Percentiles rank a stretch among this genome's conserved stretches.
phyloP scores from a whole-genome alignment of 1,140 invertebrate species.

The Zaprionus ornatus region DNA sequence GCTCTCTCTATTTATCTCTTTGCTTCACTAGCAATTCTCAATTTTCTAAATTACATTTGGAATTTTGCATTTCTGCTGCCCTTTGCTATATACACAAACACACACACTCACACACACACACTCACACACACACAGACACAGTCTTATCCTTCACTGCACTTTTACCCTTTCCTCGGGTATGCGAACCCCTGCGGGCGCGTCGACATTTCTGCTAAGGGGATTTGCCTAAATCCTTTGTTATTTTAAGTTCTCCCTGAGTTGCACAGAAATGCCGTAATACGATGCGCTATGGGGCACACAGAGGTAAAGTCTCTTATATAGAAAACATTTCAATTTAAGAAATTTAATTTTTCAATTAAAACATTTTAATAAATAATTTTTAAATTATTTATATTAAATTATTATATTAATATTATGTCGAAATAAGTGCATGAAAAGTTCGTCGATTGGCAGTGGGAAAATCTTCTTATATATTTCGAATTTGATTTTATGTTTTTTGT shows the following conservation, averaged over 20 bases:
- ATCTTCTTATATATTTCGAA: constrained; percentile 2
- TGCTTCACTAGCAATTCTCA: constrained; percentile 43
- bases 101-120: neutral
- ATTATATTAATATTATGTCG: neutral
- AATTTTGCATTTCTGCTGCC: constrained; percentile 62
- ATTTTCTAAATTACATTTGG: constrained; percentile 77
- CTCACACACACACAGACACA: neutral
- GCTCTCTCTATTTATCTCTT: neutral
- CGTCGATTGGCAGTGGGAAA: neutral
- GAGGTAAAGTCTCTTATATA: too few relatives aligned
- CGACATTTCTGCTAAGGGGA: constrained; percentile 3
- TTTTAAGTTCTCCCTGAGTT: neutral
- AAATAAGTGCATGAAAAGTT: neutral
- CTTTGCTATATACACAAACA: constrained; percentile 6
- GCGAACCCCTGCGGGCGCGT: neutral
- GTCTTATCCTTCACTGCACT: neutral
- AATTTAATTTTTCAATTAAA: too few relatives aligned
- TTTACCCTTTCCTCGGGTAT: constrained; percentile 1
- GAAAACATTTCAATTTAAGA: too few relatives aligned
- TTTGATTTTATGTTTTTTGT: neutral
- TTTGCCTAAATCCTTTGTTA: neutral
- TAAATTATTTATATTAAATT: too few relatives aligned
- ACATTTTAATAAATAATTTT: neutral
- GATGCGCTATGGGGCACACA: neutral
- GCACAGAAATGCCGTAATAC: neutral